phyloP scores from a whole-genome alignment of 92 coral and sea anemone genomes.

The Zoanthus gigantus region DNA sequence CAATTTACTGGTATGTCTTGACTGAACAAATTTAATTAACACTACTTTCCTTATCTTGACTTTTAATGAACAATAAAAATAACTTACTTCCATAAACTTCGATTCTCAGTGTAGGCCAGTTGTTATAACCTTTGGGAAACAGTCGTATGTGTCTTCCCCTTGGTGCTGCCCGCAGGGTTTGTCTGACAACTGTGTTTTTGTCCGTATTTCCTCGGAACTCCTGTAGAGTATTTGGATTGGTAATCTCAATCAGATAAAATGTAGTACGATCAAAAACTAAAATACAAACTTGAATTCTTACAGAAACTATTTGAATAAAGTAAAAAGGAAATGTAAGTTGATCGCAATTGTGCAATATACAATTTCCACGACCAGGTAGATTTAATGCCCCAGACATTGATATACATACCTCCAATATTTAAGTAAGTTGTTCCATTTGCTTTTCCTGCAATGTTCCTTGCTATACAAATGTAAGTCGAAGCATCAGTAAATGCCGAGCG shows the following conservation, averaged over 20 bases:
- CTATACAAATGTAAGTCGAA: slow-evolving; percentile 81
- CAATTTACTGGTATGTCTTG: no score
- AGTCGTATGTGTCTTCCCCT: slow-evolving; percentile 13
- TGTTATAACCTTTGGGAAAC: not conserved
- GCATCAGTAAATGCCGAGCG: slow-evolving; percentile 66
- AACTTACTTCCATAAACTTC: slow-evolving; percentile 30
- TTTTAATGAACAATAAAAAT: not conserved
- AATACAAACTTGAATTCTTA: no score
- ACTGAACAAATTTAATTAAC: no score
- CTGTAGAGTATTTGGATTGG: not conserved
- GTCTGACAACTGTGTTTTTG: not conserved
- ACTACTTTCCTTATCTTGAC: no score
- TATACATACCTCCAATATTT: slow-evolving; percentile 82
- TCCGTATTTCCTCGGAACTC: not conserved
- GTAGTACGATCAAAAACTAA: no score
- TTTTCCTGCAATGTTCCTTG: slow-evolving; percentile 80
- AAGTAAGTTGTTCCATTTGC: slow-evolving; percentile 84
- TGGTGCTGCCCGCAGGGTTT: not conserved
- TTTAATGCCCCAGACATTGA: not conserved
- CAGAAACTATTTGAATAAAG: no score
- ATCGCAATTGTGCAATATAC: no score
- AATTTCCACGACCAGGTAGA: not conserved
- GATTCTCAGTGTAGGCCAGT: slow-evolving; percentile 3
- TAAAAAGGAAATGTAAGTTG: no score
- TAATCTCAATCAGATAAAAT: no score